Percentiles rank a stretch among this genome's conserved stretches.
Conservation (phyloP, 1,140 invertebrate species). For the Popillia japonica region DNA sequence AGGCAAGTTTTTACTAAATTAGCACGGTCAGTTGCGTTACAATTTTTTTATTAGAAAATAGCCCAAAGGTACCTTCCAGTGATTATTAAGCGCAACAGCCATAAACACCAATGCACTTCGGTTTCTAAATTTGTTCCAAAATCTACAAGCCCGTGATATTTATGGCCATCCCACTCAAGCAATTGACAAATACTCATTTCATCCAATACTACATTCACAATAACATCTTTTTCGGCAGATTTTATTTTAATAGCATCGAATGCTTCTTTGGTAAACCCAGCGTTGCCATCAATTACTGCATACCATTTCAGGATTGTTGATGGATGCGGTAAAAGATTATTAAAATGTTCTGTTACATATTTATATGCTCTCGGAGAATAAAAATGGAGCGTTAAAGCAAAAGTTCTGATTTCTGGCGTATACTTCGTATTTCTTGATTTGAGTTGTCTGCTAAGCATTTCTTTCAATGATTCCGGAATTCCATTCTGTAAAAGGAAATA, state of each 20-base stretch:
- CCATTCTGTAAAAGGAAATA: too few relatives aligned
- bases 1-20: conserved; percentile 49
- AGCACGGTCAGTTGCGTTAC: conserved; percentile 46
- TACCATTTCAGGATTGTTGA: conserved; percentile 58
- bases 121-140: conserved; percentile 5
- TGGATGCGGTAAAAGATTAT: conserved; percentile 57
- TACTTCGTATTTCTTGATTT: too few relatives aligned
- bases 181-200: conserved; percentile 47
- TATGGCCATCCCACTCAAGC: conserved; percentile 39
- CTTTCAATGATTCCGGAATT: too few relatives aligned
- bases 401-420: conserved; percentile 38
- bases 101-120: conserved; percentile 56
- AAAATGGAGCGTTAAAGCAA: conserved; percentile 59
- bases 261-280: conserved; percentile 57
- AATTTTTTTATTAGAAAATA: conserved; percentile 53
- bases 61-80: conserved; percentile 57
- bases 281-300: conserved; percentile 51
- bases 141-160: conserved; percentile 43
- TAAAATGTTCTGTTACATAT: conserved; percentile 58
- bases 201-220: conserved; percentile 43
- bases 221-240: not conserved
- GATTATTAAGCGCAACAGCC: conserved; percentile 51
- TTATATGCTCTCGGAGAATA: conserved; percentile 58
- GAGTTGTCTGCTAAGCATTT: too few relatives aligned
- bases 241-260: conserved; percentile 53